These are phyloP conservation scores for Drosophila mayaguana DNA, from an alignment of 2,888 invertebrate genomes.

Conservation along the genomic window DNA sequence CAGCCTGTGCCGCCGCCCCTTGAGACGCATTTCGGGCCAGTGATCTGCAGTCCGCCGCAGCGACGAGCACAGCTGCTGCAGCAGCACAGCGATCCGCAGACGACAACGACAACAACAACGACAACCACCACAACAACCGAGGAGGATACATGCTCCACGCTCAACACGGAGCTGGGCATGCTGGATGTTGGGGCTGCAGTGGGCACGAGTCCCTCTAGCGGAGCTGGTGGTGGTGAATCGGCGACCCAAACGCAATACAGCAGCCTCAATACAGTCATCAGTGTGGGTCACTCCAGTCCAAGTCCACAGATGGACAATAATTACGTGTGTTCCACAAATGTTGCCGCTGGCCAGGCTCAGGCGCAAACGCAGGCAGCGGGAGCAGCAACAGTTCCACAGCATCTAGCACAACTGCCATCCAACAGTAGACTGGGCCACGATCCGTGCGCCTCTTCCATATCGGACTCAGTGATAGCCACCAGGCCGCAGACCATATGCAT, in stretches of 20 bases:
- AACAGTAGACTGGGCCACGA: conserved; percentile 71
- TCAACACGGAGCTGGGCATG: conserved; percentile 82
- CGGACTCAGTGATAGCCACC: conserved; percentile 78
- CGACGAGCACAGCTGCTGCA: conserved; percentile 81
- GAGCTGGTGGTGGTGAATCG: conserved; percentile 52
- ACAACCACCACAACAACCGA: conserved; percentile 81
- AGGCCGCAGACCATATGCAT: conserved; percentile 80
- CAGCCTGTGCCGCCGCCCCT: conserved; percentile 67
- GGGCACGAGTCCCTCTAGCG: conserved; percentile 28
- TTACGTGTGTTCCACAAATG: conserved; percentile 36
- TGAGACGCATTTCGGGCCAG: conserved; percentile 83
- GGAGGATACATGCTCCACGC: conserved; percentile 83
- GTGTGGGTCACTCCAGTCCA: conserved; percentile 73
- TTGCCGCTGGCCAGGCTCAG: conserved; percentile 20
- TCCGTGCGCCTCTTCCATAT: conserved; percentile 82
- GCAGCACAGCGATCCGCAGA: conserved; percentile 84
- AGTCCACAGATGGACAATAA: conserved; percentile 70
- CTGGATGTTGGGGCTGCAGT: conserved; percentile 32
- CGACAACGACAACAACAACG: conserved; percentile 76
- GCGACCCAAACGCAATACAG: conserved; percentile 79
- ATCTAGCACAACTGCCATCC: conserved; percentile 72
- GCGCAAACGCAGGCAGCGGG: conserved; percentile 4
- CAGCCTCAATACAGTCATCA: conserved; percentile 81
- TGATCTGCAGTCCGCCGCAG: conserved; percentile 77
- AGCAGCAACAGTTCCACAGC: conserved; percentile 40